Base-by-base conservation (phyloP, 2,888 invertebrate genomes). In the Noctua janthina region DNA sequence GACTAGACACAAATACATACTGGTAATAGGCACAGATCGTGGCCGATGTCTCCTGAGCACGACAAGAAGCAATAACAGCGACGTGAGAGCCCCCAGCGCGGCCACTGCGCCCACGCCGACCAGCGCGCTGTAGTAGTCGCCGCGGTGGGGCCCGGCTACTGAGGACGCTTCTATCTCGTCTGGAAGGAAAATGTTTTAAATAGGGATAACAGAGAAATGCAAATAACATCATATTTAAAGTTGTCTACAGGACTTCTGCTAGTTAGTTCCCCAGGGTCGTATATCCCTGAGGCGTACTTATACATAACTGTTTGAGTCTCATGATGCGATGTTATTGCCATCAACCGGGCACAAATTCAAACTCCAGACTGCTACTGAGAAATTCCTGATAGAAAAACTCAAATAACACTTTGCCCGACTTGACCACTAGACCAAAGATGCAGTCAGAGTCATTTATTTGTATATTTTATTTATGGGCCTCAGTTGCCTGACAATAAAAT, bases 91-190 rank as follows among this genome's bases (percentile, higher is more conserved):
- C 35, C 99, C 98, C 79, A 99, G 96, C 17, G 99, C 98, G 15
- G 99, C 99, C 86, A 99, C 97, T 85, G 99, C 98, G 6, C 99
- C 99, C 23, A 99, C 99, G 67, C 98, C 98, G 64, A 99, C 99
- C 91, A 99, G 96, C 11, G 99, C 98, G 66, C 98, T 98, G 94
- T 99, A 99, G 95, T 99, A 99, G 95, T 98, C 98, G 43, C 98
- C 98, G 80, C 95, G 94, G 0, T 93, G 91, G 6, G 76, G 85
- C 0, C 92, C 97, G 35, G 97, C 96, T 72, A 97, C 94, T 51
- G 97, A 96, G 0, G 97, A 97, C 0, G 97, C 95, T 85, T 95
- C 95, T 87, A 96, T 94, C 73, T 94, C 93, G 85, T 97, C 97
- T 95, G 94, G 2, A 82, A 94, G 86, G 8, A 49, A 67, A 66